Conservation (phyloP, 2,113 vertebrate species). For the Sialia sialis region DNA sequence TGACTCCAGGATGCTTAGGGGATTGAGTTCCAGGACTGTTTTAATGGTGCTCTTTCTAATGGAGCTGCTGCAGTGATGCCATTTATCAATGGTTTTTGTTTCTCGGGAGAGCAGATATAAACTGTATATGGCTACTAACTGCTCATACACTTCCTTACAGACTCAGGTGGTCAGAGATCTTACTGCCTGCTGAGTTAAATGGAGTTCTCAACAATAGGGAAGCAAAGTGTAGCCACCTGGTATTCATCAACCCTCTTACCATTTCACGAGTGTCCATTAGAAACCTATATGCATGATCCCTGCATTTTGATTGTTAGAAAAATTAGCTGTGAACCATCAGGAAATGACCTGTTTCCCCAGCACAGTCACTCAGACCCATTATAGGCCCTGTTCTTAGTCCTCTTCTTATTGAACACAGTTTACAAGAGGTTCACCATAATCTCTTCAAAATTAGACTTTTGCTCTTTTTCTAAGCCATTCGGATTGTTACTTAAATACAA, state of each 20-base stretch:
- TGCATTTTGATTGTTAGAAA: neutral
- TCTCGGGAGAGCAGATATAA: neutral
- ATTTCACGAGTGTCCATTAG: slow-evolving; percentile 26
- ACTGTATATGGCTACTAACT: neutral
- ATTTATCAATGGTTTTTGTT: neutral
- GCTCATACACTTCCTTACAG: neutral
- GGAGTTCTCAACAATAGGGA: neutral
- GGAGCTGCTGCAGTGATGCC: neutral
- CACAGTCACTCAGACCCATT: slow-evolving; percentile 57
- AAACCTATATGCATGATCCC: neutral
- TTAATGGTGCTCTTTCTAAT: neutral
- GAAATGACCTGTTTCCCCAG: slow-evolving; percentile 71
- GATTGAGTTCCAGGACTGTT: neutral
- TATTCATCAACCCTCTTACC: slow-evolving; percentile 52
- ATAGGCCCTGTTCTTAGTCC: slow-evolving; percentile 65
- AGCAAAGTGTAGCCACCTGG: slow-evolving; percentile 59
- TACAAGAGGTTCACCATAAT: slow-evolving; percentile 73
- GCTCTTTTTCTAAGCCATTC: slow-evolving; percentile 44
- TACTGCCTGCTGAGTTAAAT: slow-evolving; percentile 2
- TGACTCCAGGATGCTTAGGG: neutral
- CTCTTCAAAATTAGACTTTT: slow-evolving; percentile 77
- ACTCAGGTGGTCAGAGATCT: neutral
- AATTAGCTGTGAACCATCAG: slow-evolving; percentile 67
- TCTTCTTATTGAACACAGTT: slow-evolving; percentile 71
- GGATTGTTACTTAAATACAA: neutral